These are phyloP conservation scores for Coranthus polyacanthus DNA, from an alignment of 2,797 vertebrate genomes.

Conservation along the genomic window DNA sequence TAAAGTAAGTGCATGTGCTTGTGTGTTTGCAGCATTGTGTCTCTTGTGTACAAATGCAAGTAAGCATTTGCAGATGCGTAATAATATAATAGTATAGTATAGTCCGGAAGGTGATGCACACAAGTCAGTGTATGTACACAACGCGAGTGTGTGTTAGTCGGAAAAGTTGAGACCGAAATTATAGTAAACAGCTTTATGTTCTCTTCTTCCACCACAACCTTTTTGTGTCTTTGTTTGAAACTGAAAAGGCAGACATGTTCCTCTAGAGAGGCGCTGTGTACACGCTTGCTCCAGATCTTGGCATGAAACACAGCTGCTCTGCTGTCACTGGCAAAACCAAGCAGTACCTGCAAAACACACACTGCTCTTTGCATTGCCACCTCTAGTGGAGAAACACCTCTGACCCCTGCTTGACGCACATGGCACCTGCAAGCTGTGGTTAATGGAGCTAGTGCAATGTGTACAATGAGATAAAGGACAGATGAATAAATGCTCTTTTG, in stretches of 20 bases:
- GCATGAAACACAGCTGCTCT: slow-evolving; percentile 21
- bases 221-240: slow-evolving; percentile 34
- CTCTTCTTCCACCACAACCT: slow-evolving; percentile 28
- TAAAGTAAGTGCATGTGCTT: background rate
- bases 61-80: background rate
- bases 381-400: background rate
- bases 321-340: slow-evolving; percentile 23
- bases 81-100: too few species aligned
- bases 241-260: slow-evolving; percentile 39
- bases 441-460: slow-evolving; percentile 2
- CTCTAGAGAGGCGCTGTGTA: slow-evolving; percentile 38
- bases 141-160: slow-evolving; percentile 6
- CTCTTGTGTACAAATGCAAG: background rate
- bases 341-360: slow-evolving; percentile 11
- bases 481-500: background rate
- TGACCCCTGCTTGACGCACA: slow-evolving; percentile 16
- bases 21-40: background rate
- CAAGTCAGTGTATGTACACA: background rate
- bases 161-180: slow-evolving; percentile 5
- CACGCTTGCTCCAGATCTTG: slow-evolving; percentile 48
- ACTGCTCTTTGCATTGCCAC: slow-evolving; percentile 1
- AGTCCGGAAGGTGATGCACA: too few species aligned
- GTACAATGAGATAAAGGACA: background rate
- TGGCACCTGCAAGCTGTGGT: background rate
- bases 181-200: slow-evolving; percentile 48